Conservation (phyloP, 2,888 invertebrate species). For the Frankliniella fusca region DNA sequence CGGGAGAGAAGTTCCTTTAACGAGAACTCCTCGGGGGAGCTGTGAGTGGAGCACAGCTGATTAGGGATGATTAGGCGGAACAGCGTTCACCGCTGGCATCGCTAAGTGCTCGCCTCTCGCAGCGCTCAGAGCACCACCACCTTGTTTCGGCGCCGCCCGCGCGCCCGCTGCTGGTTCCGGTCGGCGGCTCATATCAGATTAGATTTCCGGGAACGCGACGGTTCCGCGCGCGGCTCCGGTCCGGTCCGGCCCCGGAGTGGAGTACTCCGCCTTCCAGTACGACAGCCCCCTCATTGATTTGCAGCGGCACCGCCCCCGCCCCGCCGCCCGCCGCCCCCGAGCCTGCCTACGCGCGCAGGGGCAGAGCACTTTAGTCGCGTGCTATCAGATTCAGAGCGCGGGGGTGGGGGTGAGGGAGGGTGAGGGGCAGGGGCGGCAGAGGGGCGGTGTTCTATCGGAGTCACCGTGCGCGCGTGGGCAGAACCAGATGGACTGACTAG, state of each 20-base stretch:
- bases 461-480: not conserved
- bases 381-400: not conserved
- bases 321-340: not conserved
- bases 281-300: not conserved
- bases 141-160: no score
- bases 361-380: not conserved
- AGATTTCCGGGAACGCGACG: constrained; percentile 1
- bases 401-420: not conserved
- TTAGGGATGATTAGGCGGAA: no score
- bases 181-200: constrained; percentile 7
- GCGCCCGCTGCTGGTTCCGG: not conserved
- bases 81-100: no score
- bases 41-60: no score
- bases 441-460: not conserved
- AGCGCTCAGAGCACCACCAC: no score
- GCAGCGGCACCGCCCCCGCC: not conserved
- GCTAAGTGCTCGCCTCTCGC: no score
- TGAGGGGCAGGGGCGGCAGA: not conserved
- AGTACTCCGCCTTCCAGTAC: not conserved
- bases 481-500: no score
- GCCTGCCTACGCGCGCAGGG: not conserved
- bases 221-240: not conserved
- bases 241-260: not conserved
- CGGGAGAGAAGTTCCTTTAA: no score
- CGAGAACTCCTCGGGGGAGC: no score